phyloP scores from a whole-genome alignment of 2,888 invertebrate species.

The Hyposoter didymator region DNA sequence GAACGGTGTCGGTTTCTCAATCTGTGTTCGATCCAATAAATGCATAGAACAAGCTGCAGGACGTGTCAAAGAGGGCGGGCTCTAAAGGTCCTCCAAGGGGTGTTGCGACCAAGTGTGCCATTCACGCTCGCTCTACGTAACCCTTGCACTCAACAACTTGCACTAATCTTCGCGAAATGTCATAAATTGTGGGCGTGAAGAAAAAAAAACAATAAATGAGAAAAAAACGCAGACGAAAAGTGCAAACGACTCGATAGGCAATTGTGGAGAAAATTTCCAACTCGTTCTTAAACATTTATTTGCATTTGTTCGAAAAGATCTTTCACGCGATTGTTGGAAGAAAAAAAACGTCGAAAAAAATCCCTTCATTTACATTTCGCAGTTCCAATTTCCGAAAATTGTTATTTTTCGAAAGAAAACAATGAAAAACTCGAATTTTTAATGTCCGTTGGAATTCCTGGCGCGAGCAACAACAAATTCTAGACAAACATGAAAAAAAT shows the following conservation, averaged over 20 bases:
- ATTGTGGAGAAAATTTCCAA: not conserved
- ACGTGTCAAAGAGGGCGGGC: constrained; percentile 3
- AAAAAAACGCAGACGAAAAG: not conserved
- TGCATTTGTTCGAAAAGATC: not conserved
- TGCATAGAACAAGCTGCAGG: not conserved
- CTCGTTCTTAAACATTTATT: not conserved
- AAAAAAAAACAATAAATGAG: not conserved
- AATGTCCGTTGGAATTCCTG: not conserved
- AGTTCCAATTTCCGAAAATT: not conserved
- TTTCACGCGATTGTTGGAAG: not conserved
- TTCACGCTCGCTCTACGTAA: constrained; percentile 5
- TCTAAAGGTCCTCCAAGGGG: constrained; percentile 3
- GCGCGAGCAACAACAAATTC: not conserved
- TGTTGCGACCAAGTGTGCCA: constrained; percentile 6
- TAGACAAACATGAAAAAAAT: not conserved
- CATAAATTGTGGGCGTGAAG: not conserved
- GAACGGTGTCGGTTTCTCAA: not conserved
- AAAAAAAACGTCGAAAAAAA: not conserved
- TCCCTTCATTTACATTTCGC: not conserved
- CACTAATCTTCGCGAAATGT: not conserved
- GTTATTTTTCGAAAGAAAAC: not conserved
- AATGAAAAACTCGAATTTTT: not conserved
- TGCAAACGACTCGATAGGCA: not conserved
- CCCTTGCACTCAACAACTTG: not conserved
- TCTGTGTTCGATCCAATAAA: not conserved